Base-by-base conservation (phyloP, 1,140 invertebrate species). In the Drosophila santomea region DNA sequence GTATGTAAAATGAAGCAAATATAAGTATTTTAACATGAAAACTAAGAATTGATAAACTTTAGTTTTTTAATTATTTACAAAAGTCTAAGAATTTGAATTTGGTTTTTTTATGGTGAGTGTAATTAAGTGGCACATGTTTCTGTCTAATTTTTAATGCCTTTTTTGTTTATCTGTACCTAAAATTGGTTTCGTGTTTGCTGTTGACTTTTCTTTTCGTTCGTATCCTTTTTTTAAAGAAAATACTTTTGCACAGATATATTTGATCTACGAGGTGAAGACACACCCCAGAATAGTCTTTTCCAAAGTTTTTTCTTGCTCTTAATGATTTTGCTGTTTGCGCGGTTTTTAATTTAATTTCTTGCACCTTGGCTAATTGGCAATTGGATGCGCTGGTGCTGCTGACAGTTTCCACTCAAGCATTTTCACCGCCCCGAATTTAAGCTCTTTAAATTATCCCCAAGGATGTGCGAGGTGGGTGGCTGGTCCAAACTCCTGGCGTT, bases 301-400 rank as follows among this genome's bases (percentile, higher is more conserved):
- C n/a, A n/a, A n/a, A n/a, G n/a, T n/a, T n/a, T n/a, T n/a, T n/a
- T n/a, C n/a, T 39, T 14, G 38, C 11, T 0, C 14, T 48, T 48
- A 14, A 11, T 48, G 17, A 15, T 52, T 39, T 15, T 0, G 4
- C 5, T 38, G 28, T 47, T 75, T 59, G 43, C 50, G 60, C 39
- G 45, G 48, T 50, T 63, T 50, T 78, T 83, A 51, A 76, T 62
- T 77, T 62, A 15, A 68, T 77, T 60, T 81, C 44, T 75, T 88
- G 66, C 79, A 88, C 82, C 83, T 86, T 86, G 66, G 55, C 82
- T 88, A 86, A 86, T 86, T 86, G 79, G 64, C 71, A 76, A 88
- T 78, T 79, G 56, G 75, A 77, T 69, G 73, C 78, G 77, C 73
- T 64, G 51, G 68, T 84, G 80, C 39, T 51, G 68, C 45, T 86